Evolutionary conservation across 2,888 invertebrate species (phyloP), one percentile per base, ranked within the genome.

Genomic region (Mimas tiliae): DNA sequence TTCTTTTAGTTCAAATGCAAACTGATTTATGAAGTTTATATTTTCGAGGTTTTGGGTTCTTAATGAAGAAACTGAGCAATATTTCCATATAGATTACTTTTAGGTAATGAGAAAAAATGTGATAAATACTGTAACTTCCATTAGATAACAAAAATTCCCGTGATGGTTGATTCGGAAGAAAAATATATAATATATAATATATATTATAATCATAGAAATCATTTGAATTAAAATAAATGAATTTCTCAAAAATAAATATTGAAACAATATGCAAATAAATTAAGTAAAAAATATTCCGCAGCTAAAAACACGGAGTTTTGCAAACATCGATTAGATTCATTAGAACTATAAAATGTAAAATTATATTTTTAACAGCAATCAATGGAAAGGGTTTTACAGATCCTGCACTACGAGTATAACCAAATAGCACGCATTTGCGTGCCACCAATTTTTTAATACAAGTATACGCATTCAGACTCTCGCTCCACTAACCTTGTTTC

Each of bases 401-500:
- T 33, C 62, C 68, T 70, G 62, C 21, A 65, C 70, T 75, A n/a
- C n/a, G n/a, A n/a, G n/a, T n/a, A 81, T 73, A 75, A 71, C 74
- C 75, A 68, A 68, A 65, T 68, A 77, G 69, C 86, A 89, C 88
- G 87, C 87, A 82, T 79, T 81, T 84, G 89, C 90, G 90, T 90
- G 90, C 78, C 72, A 77, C 82, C 74, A 81, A 85, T 81, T 83
- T 87, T 87, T 80, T 78, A 73, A 74, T 76, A 79, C 78, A 80
- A 74, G 82, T 81, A 84, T 87, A 85, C 85, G 79, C 81, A 85
- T 85, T 87, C 87, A 87, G 88, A 85, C 85, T 89, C 87, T 85
- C 84, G 87, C 81, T 86, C 90, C 80, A 91, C 85, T 91, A 88
- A 89, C 90, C 89, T 84, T 85, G 76, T 76, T 82, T 75, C 69